Base-by-base conservation (phyloP, 2,113 vertebrate genomes). In the Spheniscus mendiculus region DNA sequence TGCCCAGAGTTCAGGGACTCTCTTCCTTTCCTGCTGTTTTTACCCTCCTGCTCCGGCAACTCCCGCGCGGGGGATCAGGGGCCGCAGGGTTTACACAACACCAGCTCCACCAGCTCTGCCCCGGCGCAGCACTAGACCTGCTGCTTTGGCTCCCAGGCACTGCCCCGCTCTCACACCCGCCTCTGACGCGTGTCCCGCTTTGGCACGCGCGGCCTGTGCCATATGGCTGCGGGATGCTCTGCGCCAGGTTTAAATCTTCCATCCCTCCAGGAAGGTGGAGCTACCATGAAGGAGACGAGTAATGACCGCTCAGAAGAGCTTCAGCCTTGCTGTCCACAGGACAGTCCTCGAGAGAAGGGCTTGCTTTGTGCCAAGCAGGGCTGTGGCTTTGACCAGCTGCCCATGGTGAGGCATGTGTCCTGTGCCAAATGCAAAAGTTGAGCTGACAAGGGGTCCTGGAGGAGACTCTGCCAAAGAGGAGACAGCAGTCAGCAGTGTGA, bases 61-160 rank as follows among this genome's bases (percentile, higher is more conserved):
- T 63, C 47, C n/a, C 2, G 0, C 5, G 3, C 12, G 0, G 27
- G 36, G n/a, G 7, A 5, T 2, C 3, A 1, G 10, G 6, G 16
- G 30, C 52, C 2, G 2, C 38, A 15, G 62, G 45, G 10, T 29
- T 65, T 23, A 3, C 47, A 27, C 49, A 4, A 0, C 65, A 27
- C 38, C 50, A 49, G 59, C 38, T 59, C 14, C 25, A 15, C 29
- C 53, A 62, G 53, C 59, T 52, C 62, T 49, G 36, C 19, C 50
- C 74, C 15, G 1, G 22, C 20, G 2, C 9, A 3, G 59, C 3
- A 8, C 61, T 59, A 3, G 1, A 1, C 7, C 32, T 63, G 58
- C 8, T 47, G 44, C 44, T 25, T 9, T 22, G 10, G 22, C 34
- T 83, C 25, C 72, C 40, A 5, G 71, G 56, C 76, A 20, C 81